phyloP scores from a whole-genome alignment of 2,113 vertebrate species.

The Suricata suricatta region DNA sequence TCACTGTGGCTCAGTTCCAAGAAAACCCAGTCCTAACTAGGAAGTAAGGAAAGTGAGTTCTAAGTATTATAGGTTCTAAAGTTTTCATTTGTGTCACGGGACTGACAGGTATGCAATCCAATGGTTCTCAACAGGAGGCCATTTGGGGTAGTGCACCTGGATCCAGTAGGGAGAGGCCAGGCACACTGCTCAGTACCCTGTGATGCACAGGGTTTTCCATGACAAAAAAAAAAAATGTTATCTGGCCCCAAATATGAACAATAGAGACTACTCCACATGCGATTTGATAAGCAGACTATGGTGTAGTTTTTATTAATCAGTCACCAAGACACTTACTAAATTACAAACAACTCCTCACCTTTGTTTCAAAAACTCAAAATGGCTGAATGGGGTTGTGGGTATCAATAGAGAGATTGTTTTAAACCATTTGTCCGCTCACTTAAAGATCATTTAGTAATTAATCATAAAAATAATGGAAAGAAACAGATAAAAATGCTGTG shows the following conservation, averaged over 20 bases:
- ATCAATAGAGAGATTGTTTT: background rate
- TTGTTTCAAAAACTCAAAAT: background rate
- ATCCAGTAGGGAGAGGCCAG: background rate
- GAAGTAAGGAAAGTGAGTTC: background rate
- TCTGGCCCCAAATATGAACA: background rate
- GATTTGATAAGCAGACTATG: background rate
- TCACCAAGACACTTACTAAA: background rate
- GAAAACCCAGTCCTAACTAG: too few species aligned
- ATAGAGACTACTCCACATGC: background rate
- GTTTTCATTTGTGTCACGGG: background rate
- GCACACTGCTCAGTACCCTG: background rate
- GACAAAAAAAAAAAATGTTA: accelerated
- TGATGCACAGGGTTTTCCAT: background rate
- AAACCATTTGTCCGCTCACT: background rate
- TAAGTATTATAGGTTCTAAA: background rate
- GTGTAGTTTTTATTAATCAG: background rate
- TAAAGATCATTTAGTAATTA: background rate
- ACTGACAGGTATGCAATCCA: accelerated
- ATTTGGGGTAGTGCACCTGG: accelerated
- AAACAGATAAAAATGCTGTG: background rate
- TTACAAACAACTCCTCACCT: background rate
- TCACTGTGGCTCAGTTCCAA: background rate
- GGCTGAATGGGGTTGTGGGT: background rate
- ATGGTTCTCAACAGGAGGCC: background rate
- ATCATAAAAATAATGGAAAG: background rate